phyloP scores from a whole-genome alignment of 2,797 vertebrate species.

The Chelidonichthys spinosus region DNA sequence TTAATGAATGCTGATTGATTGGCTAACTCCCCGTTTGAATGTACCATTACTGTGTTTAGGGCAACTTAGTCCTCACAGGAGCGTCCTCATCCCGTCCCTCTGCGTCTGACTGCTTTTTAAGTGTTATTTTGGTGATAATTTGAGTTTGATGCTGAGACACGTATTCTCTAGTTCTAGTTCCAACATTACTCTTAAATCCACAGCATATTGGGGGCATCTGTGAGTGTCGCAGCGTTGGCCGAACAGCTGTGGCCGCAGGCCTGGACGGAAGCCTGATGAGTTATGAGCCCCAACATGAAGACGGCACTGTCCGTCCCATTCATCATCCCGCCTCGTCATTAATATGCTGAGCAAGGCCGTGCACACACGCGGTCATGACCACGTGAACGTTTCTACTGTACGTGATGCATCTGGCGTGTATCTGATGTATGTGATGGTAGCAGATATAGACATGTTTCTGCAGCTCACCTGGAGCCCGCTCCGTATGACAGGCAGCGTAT shows the following conservation, averaged over 20 bases:
- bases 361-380: constrained; percentile 1
- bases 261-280: constrained; percentile 53
- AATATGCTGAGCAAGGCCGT: constrained; percentile 29
- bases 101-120: constrained; percentile 5
- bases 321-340: constrained; percentile 59
- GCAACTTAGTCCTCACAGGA: constrained; percentile 38
- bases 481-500: constrained; percentile 54
- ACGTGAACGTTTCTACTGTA: constrained; percentile 12
- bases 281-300: constrained; percentile 62
- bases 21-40: constrained; percentile 58
- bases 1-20: constrained; percentile 70
- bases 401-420: neutral
- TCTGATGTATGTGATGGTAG: neutral
- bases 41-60: constrained; percentile 52
- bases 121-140: constrained; percentile 6
- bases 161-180: neutral
- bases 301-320: constrained; percentile 55
- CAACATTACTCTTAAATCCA: neutral
- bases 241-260: constrained; percentile 37
- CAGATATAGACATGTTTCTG: constrained; percentile 36
- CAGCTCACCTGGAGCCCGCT: constrained; percentile 53
- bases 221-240: neutral
- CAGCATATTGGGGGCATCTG: neutral
- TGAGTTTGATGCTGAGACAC: neutral
- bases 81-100: constrained; percentile 13